phyloP scores from a whole-genome alignment of 2,888 invertebrate genomes.

The Mythimna pallens region DNA sequence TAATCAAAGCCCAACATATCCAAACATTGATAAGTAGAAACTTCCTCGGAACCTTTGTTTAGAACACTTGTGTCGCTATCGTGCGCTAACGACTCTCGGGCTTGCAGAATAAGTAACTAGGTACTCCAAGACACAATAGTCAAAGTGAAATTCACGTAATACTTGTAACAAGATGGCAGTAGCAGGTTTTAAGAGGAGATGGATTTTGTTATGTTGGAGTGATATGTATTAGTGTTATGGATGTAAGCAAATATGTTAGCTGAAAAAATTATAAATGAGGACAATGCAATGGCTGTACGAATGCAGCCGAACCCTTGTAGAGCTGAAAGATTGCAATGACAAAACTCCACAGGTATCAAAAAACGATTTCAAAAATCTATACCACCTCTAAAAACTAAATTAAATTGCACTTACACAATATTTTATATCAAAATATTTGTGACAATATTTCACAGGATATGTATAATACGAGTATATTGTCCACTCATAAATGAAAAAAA shows the following conservation, averaged over 20 bases:
- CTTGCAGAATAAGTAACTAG: slow-evolving; percentile 63
- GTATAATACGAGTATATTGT: no score
- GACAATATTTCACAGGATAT: no score
- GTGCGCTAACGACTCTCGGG: slow-evolving; percentile 69
- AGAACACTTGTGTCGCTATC: slow-evolving; percentile 67
- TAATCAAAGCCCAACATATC: slow-evolving; percentile 56
- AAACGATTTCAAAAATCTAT: no score
- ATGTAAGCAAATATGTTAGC: not conserved
- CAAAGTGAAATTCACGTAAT: slow-evolving; percentile 50
- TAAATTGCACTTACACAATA: no score
- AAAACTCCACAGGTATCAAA: no score
- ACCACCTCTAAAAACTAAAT: no score
- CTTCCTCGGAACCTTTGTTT: slow-evolving; percentile 68
- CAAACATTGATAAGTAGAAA: slow-evolving; percentile 63
- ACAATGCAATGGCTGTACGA: not conserved
- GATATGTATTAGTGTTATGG: not conserved
- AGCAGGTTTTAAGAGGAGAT: not conserved
- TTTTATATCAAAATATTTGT: no score
- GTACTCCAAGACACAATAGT: slow-evolving; percentile 48
- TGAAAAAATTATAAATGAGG: not conserved
- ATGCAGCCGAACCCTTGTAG: no score
- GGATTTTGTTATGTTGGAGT: not conserved
- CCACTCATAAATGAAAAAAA: no score
- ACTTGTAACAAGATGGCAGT: slow-evolving; percentile 35
- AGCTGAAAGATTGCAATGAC: no score